phyloP scores from a whole-genome alignment of 2,797 vertebrate genomes.

The Cossypha polioptera region DNA sequence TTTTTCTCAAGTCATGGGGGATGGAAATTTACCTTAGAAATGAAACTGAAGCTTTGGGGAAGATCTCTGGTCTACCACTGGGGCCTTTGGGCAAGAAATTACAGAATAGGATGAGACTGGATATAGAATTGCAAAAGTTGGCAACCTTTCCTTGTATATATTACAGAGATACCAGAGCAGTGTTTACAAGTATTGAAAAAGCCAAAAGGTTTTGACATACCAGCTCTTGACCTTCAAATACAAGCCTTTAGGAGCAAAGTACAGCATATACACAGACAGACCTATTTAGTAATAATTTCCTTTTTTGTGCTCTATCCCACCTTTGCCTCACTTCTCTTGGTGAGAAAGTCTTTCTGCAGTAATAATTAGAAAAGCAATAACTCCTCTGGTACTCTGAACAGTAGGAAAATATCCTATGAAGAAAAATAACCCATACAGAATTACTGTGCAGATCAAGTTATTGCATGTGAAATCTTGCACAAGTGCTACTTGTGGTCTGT shows the following conservation, averaged over 20 bases:
- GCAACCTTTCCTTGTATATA: not conserved
- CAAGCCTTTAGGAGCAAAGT: not conserved
- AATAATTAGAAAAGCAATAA: not conserved
- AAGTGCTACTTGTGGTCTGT: not conserved
- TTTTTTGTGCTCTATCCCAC: not conserved
- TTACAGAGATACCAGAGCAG: not conserved
- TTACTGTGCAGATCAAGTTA: not conserved
- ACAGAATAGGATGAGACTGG: not conserved
- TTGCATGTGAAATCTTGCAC: not conserved
- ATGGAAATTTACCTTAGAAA: not conserved
- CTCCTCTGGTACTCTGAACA: not conserved
- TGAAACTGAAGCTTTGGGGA: not conserved
- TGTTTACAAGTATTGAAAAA: not conserved
- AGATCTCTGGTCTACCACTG: not conserved
- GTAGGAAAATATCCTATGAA: not conserved
- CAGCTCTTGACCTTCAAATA: conserved; percentile 24
- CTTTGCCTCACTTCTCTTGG: not conserved
- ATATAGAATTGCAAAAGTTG: conserved; percentile 12
- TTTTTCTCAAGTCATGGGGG: not conserved
- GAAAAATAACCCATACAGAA: not conserved
- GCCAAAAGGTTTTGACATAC: conserved; percentile 6
- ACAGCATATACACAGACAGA: not conserved
- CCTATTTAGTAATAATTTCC: not conserved
- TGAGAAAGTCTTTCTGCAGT: not conserved
- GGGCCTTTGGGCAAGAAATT: not conserved